Evolutionary conservation across 1,140 invertebrate species (phyloP).

Genomic region (Drosophila kurseongensis): DNA sequence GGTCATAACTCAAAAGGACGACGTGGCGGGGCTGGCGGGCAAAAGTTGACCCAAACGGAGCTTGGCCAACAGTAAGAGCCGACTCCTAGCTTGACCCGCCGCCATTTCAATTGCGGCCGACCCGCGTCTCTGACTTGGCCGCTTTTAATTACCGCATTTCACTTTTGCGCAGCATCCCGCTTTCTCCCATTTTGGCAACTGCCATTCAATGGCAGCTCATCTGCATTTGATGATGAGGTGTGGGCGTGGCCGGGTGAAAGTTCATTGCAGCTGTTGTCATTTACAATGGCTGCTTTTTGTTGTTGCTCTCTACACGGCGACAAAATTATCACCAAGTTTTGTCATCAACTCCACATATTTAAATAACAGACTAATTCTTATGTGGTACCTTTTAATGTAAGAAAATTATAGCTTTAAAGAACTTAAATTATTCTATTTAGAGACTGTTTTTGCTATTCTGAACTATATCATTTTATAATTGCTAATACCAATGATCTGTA

Average conservation of each 20-base stretch:
- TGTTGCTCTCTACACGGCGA: neutral
- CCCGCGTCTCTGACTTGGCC: slow-evolving; percentile 60
- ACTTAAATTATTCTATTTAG: no score
- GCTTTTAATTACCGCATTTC: slow-evolving; percentile 73
- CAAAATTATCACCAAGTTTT: neutral
- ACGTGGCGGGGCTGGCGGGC: slow-evolving; percentile 14
- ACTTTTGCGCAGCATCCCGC: slow-evolving; percentile 35
- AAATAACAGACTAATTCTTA: no score
- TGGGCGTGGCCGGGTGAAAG: slow-evolving; percentile 30
- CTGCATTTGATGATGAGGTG: slow-evolving; percentile 58
- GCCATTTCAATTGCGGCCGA: slow-evolving; percentile 37
- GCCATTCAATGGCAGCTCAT: slow-evolving; percentile 66
- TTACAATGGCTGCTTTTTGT: neutral
- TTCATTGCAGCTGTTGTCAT: slow-evolving; percentile 51
- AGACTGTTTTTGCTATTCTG: no score
- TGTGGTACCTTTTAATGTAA: no score
- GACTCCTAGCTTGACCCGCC: slow-evolving; percentile 7
- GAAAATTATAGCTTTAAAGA: no score
- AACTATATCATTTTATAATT: no score
- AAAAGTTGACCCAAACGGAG: slow-evolving; percentile 24
- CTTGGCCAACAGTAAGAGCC: slow-evolving; percentile 5
- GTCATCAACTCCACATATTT: no score
- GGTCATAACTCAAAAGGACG: slow-evolving; percentile 70
- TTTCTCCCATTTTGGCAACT: slow-evolving; percentile 14
- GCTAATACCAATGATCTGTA: no score